Evolutionary conservation across 2,797 vertebrate genomes (phyloP), one percentile per base, ranked within the genome.

Genomic region (Tauraco hartlaubi): DNA sequence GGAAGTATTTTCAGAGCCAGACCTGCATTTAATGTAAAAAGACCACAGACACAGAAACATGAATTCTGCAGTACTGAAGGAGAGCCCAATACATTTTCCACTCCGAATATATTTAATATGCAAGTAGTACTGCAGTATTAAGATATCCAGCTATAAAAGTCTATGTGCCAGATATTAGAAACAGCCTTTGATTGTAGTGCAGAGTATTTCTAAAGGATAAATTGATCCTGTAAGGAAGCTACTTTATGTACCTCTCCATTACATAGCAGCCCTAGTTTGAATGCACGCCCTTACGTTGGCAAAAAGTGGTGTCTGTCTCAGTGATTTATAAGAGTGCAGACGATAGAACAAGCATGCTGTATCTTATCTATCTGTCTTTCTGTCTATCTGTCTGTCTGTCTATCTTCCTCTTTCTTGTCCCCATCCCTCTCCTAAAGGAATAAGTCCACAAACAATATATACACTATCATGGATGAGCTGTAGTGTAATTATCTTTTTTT

Each of bases 31-130:
- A 3, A 9, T 29, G 25, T 19, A 62, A 75, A 66, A 48, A 4
- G 67, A 49, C 55, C 39, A 44, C 46, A n/a, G 44, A 58, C 15
- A 9, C 35, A 83, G 79, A 28, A 77, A 75, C 0, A 2, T 5
- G 21, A 86, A 16, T 55, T 76, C 61, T 86, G 59, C 26, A 59
- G 0, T 9, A 8, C 29, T 59, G 71, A 44, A 55, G 39, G 62
- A 75, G 22, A 80, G 10, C 51, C 55, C 4, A 13, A 23, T 39
- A 11, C 6, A 7, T 37, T 74, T 88, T 62, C 48, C 33, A 13
- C 22, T 41, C 0, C 1, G 33, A 8, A 4, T 46, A 5, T 67
- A 12, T 51, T 58, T 58, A 46, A 51, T 5, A 3, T 17, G 6
- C 31, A 75, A 37, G 15, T 69, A 51, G 41, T n/a, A 29, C 29